Base-by-base conservation (phyloP, 2,888 invertebrate species). In the Pterostichus madidus region DNA sequence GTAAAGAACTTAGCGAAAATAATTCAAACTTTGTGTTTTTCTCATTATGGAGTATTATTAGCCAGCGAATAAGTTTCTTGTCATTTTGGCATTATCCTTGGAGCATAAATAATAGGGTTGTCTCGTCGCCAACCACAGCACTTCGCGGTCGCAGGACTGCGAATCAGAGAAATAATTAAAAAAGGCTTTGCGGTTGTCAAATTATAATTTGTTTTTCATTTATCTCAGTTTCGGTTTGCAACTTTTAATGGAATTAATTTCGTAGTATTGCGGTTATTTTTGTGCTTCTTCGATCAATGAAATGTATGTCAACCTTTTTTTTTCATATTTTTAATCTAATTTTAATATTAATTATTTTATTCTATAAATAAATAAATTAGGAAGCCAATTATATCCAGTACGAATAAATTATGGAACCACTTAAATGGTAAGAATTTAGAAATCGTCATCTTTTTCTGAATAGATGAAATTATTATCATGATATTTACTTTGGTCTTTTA, bases 171-270 rank as follows among this genome's bases (percentile, higher is more conserved):
- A 59, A 77, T 56, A 77, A 77, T 77, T 77, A 77, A 77, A 77
- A 77, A 77, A 56, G 77, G 77, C 11, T 77, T 77, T 56, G 77
- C 59, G 77, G 56, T 56, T 77, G 53, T 77, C 77, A 77, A 77
- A 77, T 77, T 77, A 77, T 77, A 77, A 77, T 77, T 77, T 77
- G 56, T 77, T 77, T 77, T 77, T 77, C 77, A 44, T 77, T 56
- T 56, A 56, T 56, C 56, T 56, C 32, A 52, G 52, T 39, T 75
- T 75, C 3, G 17, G 77, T 39, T 56, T 32, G 77, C 56, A 77
- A 77, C 77, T 77, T 77, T 77, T 77, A 77, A 77, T 77, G 35
- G 56, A 56, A 56, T 77, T 77, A 77, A 59, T 77, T 77, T 56
- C 31, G 35, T 56, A 56, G n/a, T 32, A 32, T 39, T 15, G 10